Evolutionary conservation across 1,140 invertebrate species (phyloP), one percentile per base, ranked within the genome.

Genomic region (Sitodiplosis mosellana): DNA sequence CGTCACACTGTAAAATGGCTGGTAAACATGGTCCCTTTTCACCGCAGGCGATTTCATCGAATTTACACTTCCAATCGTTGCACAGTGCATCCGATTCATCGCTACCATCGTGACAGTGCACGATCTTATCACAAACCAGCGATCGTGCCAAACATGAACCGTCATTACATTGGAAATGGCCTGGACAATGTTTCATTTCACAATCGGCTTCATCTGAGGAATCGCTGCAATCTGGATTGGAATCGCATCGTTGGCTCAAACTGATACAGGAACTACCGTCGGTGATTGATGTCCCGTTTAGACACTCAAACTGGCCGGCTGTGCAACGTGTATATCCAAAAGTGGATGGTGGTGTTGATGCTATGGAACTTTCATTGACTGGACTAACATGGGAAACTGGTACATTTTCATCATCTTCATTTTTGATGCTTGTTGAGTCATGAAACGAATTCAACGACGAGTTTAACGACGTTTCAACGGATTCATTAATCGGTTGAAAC

Each of bases 41-140:
- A 18, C 55, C 56, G 53, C 76, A 78, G 33, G 63, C 58, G 48
- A 74, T 70, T 57, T 78, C 75, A 52, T 76, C 73, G 46, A 67
- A 68, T n/a, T 60, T 57, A 49, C 76, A 78, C 17, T 63, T 59
- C 74, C 75, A 77, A 1, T 60, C 50, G 11, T 65, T 61, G 70
- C 51, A 37, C 10, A 20, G 14, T 51, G 17, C 34, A 52, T 74
- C 66, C 5, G 55, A 55, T 68, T 87, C 83, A 60, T 86, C 83
- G 50, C 72, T 78, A 6, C 72, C 70, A 56, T 85, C 82, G 37
- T 71, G 69, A 56, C 83, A 87, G 18, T 48, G 47, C 52, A 81
- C 75, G 0, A 66, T 58, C 44, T 79, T 78, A 64, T 88, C 81
- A 61, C 84, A 89, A 10, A 82, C 77, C 19, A 81, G 66, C 53